A percentile compares a stretch with the other conserved stretches of the same genome.
These are phyloP conservation scores for Accipiter cooperii DNA, from an alignment of 2,113 vertebrate genomes.

Conservation along the genomic window DNA sequence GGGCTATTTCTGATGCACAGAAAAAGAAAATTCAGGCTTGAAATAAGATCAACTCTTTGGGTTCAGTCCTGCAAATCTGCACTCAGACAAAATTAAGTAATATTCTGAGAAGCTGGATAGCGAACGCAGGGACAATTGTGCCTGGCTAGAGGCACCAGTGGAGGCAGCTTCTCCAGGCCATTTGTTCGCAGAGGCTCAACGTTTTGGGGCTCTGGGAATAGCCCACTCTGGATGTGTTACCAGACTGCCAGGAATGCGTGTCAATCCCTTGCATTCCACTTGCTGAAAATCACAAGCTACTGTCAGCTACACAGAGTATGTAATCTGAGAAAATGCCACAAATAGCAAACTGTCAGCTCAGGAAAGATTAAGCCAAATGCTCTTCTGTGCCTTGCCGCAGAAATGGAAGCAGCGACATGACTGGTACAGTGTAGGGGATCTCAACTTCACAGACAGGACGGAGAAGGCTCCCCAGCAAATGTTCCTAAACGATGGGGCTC, in stretches of 20 bases:
- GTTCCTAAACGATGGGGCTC: not conserved
- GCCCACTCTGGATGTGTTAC: not conserved
- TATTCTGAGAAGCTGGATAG: not conserved
- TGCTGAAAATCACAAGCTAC: constrained; percentile 40
- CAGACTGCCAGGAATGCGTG: not conserved
- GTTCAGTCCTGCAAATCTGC: not conserved
- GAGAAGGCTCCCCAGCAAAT: not conserved
- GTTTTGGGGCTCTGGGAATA: not conserved
- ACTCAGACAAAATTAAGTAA: not conserved
- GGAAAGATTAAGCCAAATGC: constrained; percentile 46
- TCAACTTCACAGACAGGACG: not conserved
- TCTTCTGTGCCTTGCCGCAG: not conserved
- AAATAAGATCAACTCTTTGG: not conserved
- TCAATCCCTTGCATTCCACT: constrained; percentile 10
- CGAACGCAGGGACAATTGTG: not conserved
- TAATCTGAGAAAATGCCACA: constrained; percentile 50
- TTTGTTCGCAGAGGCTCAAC: not conserved
- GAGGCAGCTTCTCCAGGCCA: not conserved
- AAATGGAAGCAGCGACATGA: not conserved
- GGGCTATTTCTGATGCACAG: not conserved
- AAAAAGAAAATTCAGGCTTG: not conserved
- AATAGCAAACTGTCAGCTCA: constrained; percentile 53
- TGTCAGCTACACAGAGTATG: not conserved
- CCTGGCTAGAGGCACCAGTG: not conserved
- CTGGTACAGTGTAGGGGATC: not conserved